Base-by-base conservation (phyloP, 2,797 vertebrate genomes). In the Nannoperca australis region DNA sequence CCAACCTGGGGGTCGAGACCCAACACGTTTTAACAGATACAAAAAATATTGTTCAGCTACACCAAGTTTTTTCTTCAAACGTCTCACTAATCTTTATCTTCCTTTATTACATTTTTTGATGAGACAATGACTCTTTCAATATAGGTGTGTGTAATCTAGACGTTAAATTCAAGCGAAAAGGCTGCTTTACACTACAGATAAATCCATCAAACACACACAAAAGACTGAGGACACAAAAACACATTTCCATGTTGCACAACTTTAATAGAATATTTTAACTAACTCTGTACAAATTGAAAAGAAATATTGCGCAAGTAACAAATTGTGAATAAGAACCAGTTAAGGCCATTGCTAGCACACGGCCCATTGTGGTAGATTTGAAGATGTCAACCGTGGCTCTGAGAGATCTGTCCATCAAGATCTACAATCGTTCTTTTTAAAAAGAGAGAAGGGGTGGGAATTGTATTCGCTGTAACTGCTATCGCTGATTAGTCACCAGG, bases 221-320 rank as follows among this genome's bases (percentile, higher is more conserved):
- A 60, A 0, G 34, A 74, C 32, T 76, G 49, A 87, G n/a, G 38
- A 69, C n/a, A 74, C 50, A 47, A 69, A 65, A 50, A 76, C n/a
- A 70, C 49, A 30, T 30, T 4, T 89, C 92, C 89, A 93, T 93
- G 95, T 96, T 91, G 93, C 96, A 97, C 97, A 97, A 97, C 97
- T 98, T 96, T 99, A 98, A 98, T 98, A 98, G 96, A 98, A 97
- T 97, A 97, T 94, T 94, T 96, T 97, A 92, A 97, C 96, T 96
- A 98, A 96, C 96, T 97, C 96, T 97, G 96, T 99, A 98, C 97
- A 99, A 98, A 98, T 96, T 95, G 95, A 96, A 97, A 97, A 97
- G 96, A 93, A 96, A 94, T 96, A 95, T 96, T 96, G 96, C 95
- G 96, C 96, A 97, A 97, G 95, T 97, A 97, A 97, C 96, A 97